Base-by-base conservation (phyloP, 2,797 vertebrate genomes). In the Syngnathus rostellatus region DNA sequence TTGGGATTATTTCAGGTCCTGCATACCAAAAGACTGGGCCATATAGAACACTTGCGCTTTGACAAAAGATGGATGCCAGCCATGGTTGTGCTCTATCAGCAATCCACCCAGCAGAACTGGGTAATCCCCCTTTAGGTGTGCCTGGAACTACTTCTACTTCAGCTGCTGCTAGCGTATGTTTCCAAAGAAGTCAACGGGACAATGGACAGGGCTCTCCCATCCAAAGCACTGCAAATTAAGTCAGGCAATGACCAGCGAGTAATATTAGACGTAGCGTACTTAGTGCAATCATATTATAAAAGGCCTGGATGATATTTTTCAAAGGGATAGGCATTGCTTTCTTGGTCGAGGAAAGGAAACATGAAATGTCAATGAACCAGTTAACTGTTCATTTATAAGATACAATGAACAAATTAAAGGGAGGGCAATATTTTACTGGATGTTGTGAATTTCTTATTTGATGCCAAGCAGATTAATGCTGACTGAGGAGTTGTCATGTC, bases 151-250 rank as follows among this genome's bases (percentile, higher is more conserved):
- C 68, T 69, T 71, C 69, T 23, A 25, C 71, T 76, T 86, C 88
- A 90, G 86, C 88, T 89, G 86, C 88, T 89, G 87, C 80, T 86
- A 51, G 67, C 62, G 67, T 66, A 86, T 75, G 86, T 69, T 85
- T 77, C 76, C 77, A 78, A 78, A 82, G 72, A 84, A 76, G 80
- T 85, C 75, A 72, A 68, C 43, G 62, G 76, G 70, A 80, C 67
- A 74, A 45, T 72, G 66, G 68, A 74, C 83, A 85, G 67, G 63
- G 45, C 64, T 70, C 75, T 66, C 71, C 67, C 38, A 58, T 62
- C 69, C 68, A 76, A 68, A 61, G 54, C 10, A 66, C 62, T 68
- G 54, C 68, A 73, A 67, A 77, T 81, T 19, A 71, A 64, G 67
- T 68, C 51, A 68, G 63, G 51, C 65, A 63, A 63, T 69, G 80